Conservation (phyloP, 2,113 vertebrate species). For the Mixornis gularis region DNA sequence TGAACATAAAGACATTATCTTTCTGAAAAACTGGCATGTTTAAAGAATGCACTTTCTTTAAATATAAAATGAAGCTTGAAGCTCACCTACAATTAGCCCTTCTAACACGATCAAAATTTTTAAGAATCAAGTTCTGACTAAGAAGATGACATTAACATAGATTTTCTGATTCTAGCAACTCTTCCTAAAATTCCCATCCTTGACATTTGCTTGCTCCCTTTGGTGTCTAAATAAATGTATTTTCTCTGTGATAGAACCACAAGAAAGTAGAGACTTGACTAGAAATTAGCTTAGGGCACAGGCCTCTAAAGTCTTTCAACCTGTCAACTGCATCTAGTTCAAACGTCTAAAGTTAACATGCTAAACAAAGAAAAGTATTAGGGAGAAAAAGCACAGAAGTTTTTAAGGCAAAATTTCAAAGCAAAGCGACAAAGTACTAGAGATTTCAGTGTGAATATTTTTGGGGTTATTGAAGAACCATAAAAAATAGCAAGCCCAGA, state of each 20-base stretch:
- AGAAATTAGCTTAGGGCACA: slow-evolving; percentile 47
- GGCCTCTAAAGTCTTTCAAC: slow-evolving; percentile 35
- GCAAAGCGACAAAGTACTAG: background rate
- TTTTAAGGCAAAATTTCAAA: slow-evolving; percentile 26
- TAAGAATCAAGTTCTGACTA: background rate
- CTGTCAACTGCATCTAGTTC: background rate
- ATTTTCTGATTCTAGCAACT: background rate
- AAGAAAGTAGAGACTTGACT: slow-evolving; percentile 14
- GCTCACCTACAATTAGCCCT: background rate
- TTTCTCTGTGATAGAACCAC: background rate
- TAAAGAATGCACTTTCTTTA: background rate
- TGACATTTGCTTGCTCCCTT: slow-evolving; percentile 13
- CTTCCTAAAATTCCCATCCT: background rate
- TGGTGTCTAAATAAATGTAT: slow-evolving; percentile 26
- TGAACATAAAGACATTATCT: background rate
- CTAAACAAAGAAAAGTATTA: slow-evolving; percentile 38
- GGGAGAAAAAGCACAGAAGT: background rate
- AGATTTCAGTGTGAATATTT: background rate
- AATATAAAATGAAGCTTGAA: background rate
- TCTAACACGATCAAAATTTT: background rate
- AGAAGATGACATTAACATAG: background rate
- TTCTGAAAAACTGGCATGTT: background rate
- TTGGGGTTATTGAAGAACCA: background rate
- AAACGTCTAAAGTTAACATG: slow-evolving; percentile 14
- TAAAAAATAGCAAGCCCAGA: background rate